Evolutionary conservation across 35 echinoderm and acorn worm species (phyloP).

Genomic region (Heliocidaris tuberculata): DNA sequence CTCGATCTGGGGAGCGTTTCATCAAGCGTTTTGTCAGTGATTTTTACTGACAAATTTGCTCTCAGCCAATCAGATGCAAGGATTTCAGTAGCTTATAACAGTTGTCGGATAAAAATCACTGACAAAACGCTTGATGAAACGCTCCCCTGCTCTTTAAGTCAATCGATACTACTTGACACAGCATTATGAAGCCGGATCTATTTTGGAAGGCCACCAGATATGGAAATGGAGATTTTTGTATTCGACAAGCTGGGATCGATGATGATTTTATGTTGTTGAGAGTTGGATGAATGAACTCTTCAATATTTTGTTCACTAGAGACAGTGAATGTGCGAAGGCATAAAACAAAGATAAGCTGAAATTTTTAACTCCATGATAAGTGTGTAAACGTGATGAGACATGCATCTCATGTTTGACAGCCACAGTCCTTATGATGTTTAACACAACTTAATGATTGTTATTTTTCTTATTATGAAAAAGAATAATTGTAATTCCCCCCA

Average conservation of each 20-base stretch:
- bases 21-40: no score
- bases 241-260: background rate
- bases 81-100: no score
- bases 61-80: no score
- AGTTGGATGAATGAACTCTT: background rate
- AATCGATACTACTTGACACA: background rate
- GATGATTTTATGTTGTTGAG: background rate
- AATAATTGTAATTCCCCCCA: no score
- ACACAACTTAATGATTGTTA: no score
- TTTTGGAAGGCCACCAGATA: background rate
- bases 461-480: no score
- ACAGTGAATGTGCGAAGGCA: background rate
- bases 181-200: background rate
- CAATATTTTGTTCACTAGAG: background rate
- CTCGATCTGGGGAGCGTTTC: no score
- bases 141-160: no score
- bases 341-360: background rate
- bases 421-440: no score
- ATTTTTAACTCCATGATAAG: background rate
- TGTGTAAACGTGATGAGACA: background rate
- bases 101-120: no score
- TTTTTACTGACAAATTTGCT: no score
- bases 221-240: background rate
- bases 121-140: no score
- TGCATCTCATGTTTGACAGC: background rate